Conservation (phyloP, 2,797 vertebrate species). For the Eulemur coronatus region DNA sequence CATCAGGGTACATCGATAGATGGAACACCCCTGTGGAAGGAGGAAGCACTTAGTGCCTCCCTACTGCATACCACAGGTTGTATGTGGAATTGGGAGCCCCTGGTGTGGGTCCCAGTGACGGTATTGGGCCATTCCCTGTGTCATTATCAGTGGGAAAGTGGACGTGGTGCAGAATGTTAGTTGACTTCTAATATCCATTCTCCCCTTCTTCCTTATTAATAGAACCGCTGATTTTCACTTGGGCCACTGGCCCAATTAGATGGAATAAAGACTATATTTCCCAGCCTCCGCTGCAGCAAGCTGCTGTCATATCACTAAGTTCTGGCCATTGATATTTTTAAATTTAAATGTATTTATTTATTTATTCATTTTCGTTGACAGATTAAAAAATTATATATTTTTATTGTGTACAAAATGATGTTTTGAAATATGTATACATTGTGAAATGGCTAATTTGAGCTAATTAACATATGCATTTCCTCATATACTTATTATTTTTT, state of each 20-base stretch:
- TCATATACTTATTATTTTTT: neutral
- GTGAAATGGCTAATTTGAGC: neutral
- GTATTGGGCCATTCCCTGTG: neutral
- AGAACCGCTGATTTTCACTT: neutral
- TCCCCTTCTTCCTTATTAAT: neutral
- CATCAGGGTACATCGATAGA: neutral
- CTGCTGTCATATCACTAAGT: neutral
- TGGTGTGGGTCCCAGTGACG: neutral
- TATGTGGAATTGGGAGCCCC: neutral
- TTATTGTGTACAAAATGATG: neutral
- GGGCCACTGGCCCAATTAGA: neutral
- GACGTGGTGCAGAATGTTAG: neutral
- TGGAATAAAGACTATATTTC: neutral
- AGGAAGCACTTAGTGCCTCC: neutral
- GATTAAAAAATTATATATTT: neutral
- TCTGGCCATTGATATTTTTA: neutral
- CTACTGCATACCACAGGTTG: neutral
- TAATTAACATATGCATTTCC: neutral
- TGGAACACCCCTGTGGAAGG: neutral
- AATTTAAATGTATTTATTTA: neutral
- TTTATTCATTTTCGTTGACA: neutral
- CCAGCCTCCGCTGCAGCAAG: neutral
- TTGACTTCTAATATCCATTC: neutral
- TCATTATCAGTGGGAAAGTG: neutral
- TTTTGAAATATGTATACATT: neutral